Evolutionary conservation across 2,113 vertebrate species (phyloP).

Genomic region (Cheilinus undulatus): DNA sequence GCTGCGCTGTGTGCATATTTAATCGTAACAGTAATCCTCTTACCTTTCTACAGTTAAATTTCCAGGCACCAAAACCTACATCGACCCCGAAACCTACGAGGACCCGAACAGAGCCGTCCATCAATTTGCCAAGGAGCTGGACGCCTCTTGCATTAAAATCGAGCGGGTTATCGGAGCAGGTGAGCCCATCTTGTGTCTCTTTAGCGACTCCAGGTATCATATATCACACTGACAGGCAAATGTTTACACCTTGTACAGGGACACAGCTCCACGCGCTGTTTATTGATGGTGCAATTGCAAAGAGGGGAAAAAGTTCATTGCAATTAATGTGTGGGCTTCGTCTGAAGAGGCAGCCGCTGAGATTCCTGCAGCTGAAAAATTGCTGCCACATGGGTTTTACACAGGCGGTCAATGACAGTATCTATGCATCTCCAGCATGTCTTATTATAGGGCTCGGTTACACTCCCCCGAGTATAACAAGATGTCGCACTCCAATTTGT

Average conservation of each 20-base stretch:
- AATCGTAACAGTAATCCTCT: constrained; percentile 96
- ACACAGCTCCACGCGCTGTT: constrained; percentile 63
- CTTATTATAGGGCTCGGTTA: constrained; percentile 74
- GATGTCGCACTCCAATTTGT: constrained; percentile 68
- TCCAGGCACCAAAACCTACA: constrained; percentile 99
- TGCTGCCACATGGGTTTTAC: constrained; percentile 75
- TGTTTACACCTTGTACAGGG: constrained; percentile 87
- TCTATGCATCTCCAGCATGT: constrained; percentile 69
- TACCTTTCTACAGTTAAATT: constrained; percentile 99
- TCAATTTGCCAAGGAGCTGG: constrained; percentile 99
- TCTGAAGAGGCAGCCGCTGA: constrained; percentile 44
- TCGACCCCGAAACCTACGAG: constrained; percentile 99
- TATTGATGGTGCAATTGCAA: constrained; percentile 71
- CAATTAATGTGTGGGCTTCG: constrained; percentile 77
- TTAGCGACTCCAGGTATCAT: constrained; percentile 82
- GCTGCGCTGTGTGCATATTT: constrained; percentile 88
- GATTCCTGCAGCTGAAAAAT: constrained; percentile 73
- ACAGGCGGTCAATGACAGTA: constrained; percentile 72
- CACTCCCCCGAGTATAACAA: constrained; percentile 68
- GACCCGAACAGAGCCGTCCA: constrained; percentile 99
- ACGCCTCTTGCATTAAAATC: constrained; percentile 99
- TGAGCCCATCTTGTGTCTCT: constrained; percentile 85
- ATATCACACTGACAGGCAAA: constrained; percentile 91
- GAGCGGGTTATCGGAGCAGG: constrained; percentile 98
- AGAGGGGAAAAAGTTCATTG: constrained; percentile 65